Evolutionary conservation across 1,140 invertebrate species (phyloP), one percentile per base, ranked within the genome.

Genomic region (Musca domestica): DNA sequence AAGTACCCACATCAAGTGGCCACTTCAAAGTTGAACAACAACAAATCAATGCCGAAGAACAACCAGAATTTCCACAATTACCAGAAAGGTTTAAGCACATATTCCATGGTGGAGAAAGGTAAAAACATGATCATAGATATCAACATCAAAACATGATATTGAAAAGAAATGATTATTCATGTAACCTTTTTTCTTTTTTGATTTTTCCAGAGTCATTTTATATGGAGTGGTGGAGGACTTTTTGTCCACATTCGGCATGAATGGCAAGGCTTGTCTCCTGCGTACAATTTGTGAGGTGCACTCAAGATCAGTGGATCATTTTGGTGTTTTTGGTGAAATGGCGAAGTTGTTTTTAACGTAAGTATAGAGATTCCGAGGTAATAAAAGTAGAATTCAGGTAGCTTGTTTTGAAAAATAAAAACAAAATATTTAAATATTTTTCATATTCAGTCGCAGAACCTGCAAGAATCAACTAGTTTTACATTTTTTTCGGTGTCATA

Each of bases 261-360:
- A 92, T 68, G 93, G 92, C 2, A 92, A 89, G 76, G 90, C 92
- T 7, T 95, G 93, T 76, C 76, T 94, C 2, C 80, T 94, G 47
- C 83, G 93, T 69, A 91, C 92, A 3, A 93, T 94, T 61, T 95
- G 93, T 72, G 92, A 94, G 82, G 88, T 94, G 46, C 92, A 94
- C 70, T 90, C 92, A 5, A 88, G 92, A 75, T 89, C 90, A 0
- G 73, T 92, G n/a, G 86, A 84, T 41, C 90, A 90, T 73, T 92
- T 91, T 71, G 91, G 92, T 9, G 85, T 93, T 15, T 76, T 93
- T 20, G 91, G 91, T 0, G 91, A 93, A 85, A 87, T 92, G 73
- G 84, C 92, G 34, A 92, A 92, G 77, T 74, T 93, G 15, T 93
- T 93, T 79, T 88, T 93, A 71, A 91, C 90, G 92, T 93, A 80